phyloP scores from a whole-genome alignment of 2,888 invertebrate species.

The Brenthis daphne region DNA sequence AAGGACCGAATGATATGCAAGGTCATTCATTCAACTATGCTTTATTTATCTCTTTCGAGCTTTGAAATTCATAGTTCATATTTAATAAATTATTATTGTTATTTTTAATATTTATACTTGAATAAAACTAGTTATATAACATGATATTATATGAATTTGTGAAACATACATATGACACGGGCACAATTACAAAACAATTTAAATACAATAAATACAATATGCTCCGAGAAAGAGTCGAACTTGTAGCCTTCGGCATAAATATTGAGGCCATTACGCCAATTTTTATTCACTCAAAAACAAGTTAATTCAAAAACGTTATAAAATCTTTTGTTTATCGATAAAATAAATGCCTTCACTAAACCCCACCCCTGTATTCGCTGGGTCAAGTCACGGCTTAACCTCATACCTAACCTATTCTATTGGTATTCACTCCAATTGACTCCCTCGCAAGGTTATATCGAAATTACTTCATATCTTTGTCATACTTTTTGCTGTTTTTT shows the following conservation, averaged over 20 bases:
- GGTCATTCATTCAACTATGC: slow-evolving; percentile 7
- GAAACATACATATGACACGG: too few relatives aligned
- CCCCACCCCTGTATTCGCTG: slow-evolving; percentile 62
- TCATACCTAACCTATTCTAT: slow-evolving; percentile 58
- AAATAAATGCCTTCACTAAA: slow-evolving; percentile 42
- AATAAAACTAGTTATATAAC: too few relatives aligned
- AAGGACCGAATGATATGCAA: slow-evolving; percentile 17
- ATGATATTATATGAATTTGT: too few relatives aligned
- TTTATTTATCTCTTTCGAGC: neutral
- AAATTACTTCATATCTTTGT: slow-evolving; percentile 36
- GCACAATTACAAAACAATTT: too few relatives aligned
- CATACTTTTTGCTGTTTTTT: slow-evolving; percentile 7
- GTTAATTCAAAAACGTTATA: neutral
- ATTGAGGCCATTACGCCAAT: too few relatives aligned
- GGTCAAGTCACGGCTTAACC: slow-evolving; percentile 67
- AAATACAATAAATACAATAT: too few relatives aligned
- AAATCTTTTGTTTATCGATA: slow-evolving; percentile 11
- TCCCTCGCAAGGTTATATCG: slow-evolving; percentile 35
- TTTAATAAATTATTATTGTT: too few relatives aligned
- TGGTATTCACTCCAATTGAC: slow-evolving; percentile 53
- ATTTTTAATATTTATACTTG: too few relatives aligned
- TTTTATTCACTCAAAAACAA: neutral
- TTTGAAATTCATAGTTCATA: too few relatives aligned
- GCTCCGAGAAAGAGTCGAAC: too few relatives aligned
- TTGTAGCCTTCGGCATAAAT: too few relatives aligned